Evolutionary conservation across 2,888 invertebrate genomes (phyloP).

Genomic region (Crioceris asparagi): DNA sequence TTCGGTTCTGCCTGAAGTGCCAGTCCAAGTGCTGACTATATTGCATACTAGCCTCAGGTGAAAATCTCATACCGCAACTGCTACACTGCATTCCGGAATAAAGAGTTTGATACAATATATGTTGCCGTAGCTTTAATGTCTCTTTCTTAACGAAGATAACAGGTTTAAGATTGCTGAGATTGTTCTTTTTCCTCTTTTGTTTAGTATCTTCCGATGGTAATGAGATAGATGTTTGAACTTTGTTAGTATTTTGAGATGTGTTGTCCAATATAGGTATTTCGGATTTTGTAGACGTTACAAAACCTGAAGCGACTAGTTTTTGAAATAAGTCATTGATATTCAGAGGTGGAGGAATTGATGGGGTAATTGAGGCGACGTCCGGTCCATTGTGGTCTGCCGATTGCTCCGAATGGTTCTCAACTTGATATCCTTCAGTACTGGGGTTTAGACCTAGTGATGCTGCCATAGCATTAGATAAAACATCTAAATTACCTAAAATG

Average conservation of each 20-base stretch:
- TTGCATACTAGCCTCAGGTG: slow-evolving; percentile 75
- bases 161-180: slow-evolving; percentile 41
- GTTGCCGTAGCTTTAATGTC: slow-evolving; percentile 61
- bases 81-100: slow-evolving; percentile 94
- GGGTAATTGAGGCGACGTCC: slow-evolving; percentile 18
- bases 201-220: too few relatives aligned
- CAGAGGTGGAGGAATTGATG: slow-evolving; percentile 18
- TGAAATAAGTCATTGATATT: slow-evolving; percentile 78
- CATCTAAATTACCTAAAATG: slow-evolving; percentile 46
- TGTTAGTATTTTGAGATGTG: too few relatives aligned
- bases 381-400: slow-evolving; percentile 1
- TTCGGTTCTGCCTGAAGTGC: slow-evolving; percentile 93
- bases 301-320: slow-evolving; percentile 71
- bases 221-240: too few relatives aligned
- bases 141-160: slow-evolving; percentile 61
- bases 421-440: slow-evolving; percentile 45
- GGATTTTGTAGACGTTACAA: slow-evolving; percentile 43
- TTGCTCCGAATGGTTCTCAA: slow-evolving; percentile 30
- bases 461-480: slow-evolving; percentile 55
- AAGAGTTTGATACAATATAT: slow-evolving; percentile 55
- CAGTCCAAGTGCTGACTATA: slow-evolving; percentile 96
- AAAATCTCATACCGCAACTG: slow-evolving; percentile 90
- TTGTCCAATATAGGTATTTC: too few relatives aligned
- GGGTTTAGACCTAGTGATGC: slow-evolving; percentile 44
- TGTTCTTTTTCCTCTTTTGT: slow-evolving; percentile 19